phyloP scores from a whole-genome alignment of 2,113 vertebrate genomes.

The Myanophis thanlyinensis region DNA sequence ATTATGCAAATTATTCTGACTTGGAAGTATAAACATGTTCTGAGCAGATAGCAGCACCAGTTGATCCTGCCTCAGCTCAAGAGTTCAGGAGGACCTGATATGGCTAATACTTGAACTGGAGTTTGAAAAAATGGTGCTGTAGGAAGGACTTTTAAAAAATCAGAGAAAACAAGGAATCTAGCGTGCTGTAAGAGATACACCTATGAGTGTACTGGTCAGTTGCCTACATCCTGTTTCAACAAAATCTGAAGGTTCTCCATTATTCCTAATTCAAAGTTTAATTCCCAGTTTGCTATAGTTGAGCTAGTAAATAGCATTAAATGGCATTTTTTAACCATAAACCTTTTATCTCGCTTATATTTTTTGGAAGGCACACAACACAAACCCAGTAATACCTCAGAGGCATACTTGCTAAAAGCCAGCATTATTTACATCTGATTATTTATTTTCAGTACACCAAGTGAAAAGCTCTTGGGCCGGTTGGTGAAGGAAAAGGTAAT shows the following conservation, averaged over 20 bases:
- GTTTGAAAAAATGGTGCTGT: neutral
- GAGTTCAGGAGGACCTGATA: neutral
- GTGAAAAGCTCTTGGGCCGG: slow-evolving; percentile 95
- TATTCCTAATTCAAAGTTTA: neutral
- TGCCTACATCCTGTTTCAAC: neutral
- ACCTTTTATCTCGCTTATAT: neutral
- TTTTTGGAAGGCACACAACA: neutral
- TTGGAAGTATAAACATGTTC: neutral
- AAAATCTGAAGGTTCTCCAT: neutral
- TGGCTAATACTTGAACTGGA: neutral
- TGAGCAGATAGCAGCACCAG: neutral
- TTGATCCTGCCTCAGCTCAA: neutral
- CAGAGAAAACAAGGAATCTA: neutral
- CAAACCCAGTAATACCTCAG: neutral
- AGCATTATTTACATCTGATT: slow-evolving; percentile 4
- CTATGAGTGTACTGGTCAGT: neutral
- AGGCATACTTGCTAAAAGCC: neutral
- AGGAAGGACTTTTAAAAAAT: neutral
- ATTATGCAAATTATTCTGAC: neutral
- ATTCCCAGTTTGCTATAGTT: neutral
- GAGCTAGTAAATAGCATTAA: neutral
- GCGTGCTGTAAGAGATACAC: neutral
- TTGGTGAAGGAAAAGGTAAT: slow-evolving; percentile 97
- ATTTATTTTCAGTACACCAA: slow-evolving; percentile 84
- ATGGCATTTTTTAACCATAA: neutral